Base-by-base conservation (phyloP, 2,113 vertebrate genomes). In the Varanus komodoensis region DNA sequence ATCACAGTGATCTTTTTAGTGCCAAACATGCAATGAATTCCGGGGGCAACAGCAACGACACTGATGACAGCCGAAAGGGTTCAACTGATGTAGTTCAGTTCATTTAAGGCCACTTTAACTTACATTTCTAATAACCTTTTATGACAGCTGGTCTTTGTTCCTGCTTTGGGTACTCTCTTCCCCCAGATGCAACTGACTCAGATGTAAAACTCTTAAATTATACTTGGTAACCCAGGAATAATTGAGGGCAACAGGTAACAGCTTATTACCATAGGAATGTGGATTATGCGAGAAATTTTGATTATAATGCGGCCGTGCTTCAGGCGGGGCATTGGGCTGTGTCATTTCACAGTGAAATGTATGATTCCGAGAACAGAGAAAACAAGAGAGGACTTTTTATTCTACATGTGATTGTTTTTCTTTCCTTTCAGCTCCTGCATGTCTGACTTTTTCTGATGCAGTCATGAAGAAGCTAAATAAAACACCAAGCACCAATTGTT, bases 191-290 rank as follows among this genome's bases (percentile, higher is more conserved):
- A 57, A 91, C 61, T 84, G 78, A 83, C 79, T 61, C 1, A 27
- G 0, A 9, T 86, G 89, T 48, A 88, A 84, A 74, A 34, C 74
- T 57, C 32, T 34, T 69, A 82, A 86, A 69, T 81, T 89, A 90
- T 79, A 14, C 8, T 77, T 0, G 0, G 87, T 54, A 90, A 82
- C 82, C 84, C 3, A 2, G 29, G 92, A 68, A 91, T 73, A 89
- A 86, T 9, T 64, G 93, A 86, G 87, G 87, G 89, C 92, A 93
- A 38, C 89, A 87, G 78, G 92, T 12, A 94, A 15, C 67, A 52
- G 19, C 57, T 38, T 9, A 21, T 93, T 75, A 6, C 75, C 84
- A 3, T 0, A 6, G 34, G 6, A 17, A 6, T 0, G n/a, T 0
- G 54, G 71, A 73, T 64, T 68, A 81, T 83, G 44, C 0, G 52